These are phyloP conservation scores for Alentia gelatinosa DNA, from an alignment of 2,888 invertebrate species.

Conservation along the genomic window DNA sequence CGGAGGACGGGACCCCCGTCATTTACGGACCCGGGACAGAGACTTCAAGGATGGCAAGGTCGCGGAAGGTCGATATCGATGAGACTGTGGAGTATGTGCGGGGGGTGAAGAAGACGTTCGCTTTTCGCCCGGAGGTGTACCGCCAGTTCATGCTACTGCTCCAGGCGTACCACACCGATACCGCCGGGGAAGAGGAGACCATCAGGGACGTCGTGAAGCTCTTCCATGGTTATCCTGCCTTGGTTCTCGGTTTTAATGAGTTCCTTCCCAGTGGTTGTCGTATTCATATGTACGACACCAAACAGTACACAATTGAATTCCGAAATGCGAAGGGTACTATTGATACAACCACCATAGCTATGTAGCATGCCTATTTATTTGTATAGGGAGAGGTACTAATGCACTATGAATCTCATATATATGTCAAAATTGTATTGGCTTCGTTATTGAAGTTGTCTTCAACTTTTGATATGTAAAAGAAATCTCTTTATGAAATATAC, in stretches of 20 bases:
- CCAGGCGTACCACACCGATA: constrained; percentile 47
- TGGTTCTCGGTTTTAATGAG: constrained; percentile 68
- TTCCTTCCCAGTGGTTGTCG: constrained; percentile 66
- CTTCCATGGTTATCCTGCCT: constrained; percentile 56
- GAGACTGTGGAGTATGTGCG: constrained; percentile 54
- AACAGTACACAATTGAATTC: neutral
- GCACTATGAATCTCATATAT: no score
- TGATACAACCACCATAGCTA: neutral
- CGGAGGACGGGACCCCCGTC: neutral
- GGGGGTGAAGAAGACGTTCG: constrained; percentile 56
- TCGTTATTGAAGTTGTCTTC: no score
- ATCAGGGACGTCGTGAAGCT: constrained; percentile 54
- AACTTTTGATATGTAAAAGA: no score
- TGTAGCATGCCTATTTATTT: no score
- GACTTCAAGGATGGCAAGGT: neutral
- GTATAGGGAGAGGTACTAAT: no score
- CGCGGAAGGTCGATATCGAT: neutral
- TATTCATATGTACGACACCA: constrained; percentile 41
- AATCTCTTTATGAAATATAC: no score
- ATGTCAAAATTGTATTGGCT: no score
- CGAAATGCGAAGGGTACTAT: neutral
- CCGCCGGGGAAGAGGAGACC: constrained; percentile 3
- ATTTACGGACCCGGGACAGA: neutral
- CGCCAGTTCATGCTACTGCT: constrained; percentile 57
- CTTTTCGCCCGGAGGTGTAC: constrained; percentile 56